Evolutionary conservation across 2,113 vertebrate species (phyloP).

Genomic region (Bubo bubo): DNA sequence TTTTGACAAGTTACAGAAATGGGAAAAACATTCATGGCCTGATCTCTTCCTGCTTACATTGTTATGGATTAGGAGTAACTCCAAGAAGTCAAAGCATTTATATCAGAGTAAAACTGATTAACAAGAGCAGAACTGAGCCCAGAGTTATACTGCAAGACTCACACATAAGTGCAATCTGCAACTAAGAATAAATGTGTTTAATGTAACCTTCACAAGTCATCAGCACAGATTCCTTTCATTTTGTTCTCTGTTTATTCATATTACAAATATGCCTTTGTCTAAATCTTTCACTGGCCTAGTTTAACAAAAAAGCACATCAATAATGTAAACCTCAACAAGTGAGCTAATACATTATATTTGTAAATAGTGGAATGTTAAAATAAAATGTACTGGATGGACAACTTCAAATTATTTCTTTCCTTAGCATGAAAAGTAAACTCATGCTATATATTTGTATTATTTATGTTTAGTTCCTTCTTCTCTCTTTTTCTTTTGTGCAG

Average conservation of each 20-base stretch:
- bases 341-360: background rate
- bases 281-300: constrained; percentile 23
- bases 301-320: constrained; percentile 35
- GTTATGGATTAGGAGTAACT: background rate
- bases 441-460: background rate
- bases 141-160: background rate
- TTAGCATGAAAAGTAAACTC: background rate
- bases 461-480: background rate
- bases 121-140: background rate
- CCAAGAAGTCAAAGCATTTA: background rate
- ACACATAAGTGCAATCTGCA: background rate
- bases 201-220: background rate
- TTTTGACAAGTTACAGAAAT: background rate
- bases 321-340: constrained; percentile 2
- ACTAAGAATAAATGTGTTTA: constrained; percentile 16
- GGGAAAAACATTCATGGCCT: background rate
- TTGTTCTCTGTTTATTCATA: background rate
- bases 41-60: background rate
- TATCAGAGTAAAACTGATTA: background rate
- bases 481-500: background rate
- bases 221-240: background rate
- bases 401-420: background rate
- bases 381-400: background rate
- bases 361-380: background rate
- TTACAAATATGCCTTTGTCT: constrained; percentile 22